Evolutionary conservation across 2,888 invertebrate species (phyloP), one percentile per base, ranked within the genome.

Genomic region (Lithosia quadra): DNA sequence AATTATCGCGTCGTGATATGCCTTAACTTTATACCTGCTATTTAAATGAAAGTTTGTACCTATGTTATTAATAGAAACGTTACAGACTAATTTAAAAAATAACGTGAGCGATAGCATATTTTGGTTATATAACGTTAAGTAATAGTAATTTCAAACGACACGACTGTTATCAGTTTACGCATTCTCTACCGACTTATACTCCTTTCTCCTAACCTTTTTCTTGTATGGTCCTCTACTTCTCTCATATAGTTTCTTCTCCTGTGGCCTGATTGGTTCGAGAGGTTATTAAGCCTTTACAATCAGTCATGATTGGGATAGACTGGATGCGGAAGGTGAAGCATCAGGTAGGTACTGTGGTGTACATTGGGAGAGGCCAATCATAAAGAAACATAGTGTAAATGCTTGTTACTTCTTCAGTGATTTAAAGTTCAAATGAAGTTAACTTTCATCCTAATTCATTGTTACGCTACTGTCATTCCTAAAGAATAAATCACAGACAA

Each of bases 31-130:
- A 60, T 39, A 36, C 39, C 36, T 22, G 33, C 60, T 60, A 60
- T 28, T 10, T 49, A 28, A 49, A 28, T 62, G 24, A 60, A 60
- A 60, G 60, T 60, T 36, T 36, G 21, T 34, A 59, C n/a, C n/a
- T n/a, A 28, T 36, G 36, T 60, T 59, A 36, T 22, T 36, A 36
- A 22, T 39, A 22, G 36, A 60, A 36, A 60, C 60, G 22, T 13
- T 36, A 18, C 21, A 36, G 21, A 59, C 2, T 59, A 21, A 59
- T 59, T 59, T 59, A 59, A 21, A 34, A 59, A 36, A 59, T 59
- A 59, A 22, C 9, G 9, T 60, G 22, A 22, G 22, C 21, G 21
- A 59, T 11, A 13, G 21, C 21, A 34, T 34, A 59, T 59, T 59
- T 34, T 13, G 21, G 21, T 59, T 59, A 59, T 21, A 33, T 59